A percentile compares a stretch with the other conserved stretches of the same genome.
These are phyloP conservation scores for Plumapathes pennacea DNA, from an alignment of 92 coral and sea anemone species.

Conservation along the genomic window DNA sequence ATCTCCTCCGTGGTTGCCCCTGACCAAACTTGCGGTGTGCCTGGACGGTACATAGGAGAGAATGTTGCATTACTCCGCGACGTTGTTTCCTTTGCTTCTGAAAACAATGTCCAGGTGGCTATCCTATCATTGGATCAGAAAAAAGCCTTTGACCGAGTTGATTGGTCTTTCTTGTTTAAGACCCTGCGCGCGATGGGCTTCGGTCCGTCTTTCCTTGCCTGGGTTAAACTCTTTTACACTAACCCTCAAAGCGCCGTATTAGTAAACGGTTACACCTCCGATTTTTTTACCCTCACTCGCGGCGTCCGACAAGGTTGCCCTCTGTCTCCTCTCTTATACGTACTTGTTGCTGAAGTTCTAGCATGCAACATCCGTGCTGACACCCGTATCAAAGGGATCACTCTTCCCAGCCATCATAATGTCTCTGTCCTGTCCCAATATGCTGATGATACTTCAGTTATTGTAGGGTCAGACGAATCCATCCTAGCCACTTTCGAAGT, in stretches of 20 bases:
- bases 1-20: slow-evolving; percentile 10
- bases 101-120: background rate
- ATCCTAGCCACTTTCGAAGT: too few species aligned
- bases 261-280: slow-evolving; percentile 9
- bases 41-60: slow-evolving; percentile 31
- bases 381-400: too few species aligned
- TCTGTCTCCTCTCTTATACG: too few species aligned
- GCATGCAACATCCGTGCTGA: too few species aligned
- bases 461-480: too few species aligned
- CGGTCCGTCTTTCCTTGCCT: slow-evolving; percentile 29
- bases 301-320: slow-evolving; percentile 42
- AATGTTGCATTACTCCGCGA: slow-evolving; percentile 21
- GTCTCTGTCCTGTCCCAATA: too few species aligned
- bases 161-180: slow-evolving; percentile 30
- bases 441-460: too few species aligned
- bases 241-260: background rate
- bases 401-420: too few species aligned
- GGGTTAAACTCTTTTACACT: slow-evolving; percentile 38
- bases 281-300: background rate
- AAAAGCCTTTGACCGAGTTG: slow-evolving; percentile 55
- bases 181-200: slow-evolving; percentile 34
- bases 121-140: slow-evolving; percentile 49
- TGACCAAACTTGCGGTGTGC: slow-evolving; percentile 46
- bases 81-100: background rate
- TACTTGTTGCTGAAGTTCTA: too few species aligned